phyloP scores from a whole-genome alignment of 2,888 invertebrate genomes.

The Drosophila affinis region DNA sequence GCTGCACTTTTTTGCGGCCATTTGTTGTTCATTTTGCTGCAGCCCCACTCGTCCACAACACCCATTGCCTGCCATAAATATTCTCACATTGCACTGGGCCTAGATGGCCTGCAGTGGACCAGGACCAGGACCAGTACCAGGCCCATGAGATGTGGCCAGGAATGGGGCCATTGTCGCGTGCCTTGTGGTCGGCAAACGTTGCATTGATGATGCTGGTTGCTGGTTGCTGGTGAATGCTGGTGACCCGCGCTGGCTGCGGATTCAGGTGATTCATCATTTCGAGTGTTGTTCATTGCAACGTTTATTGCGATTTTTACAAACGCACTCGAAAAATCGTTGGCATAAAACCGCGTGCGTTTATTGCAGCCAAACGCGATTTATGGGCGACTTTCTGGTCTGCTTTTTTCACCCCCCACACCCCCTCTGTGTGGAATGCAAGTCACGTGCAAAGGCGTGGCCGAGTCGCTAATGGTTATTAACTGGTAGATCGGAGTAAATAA shows the following conservation, averaged over 20 bases:
- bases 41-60: conserved; percentile 4
- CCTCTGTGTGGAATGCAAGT: conserved; percentile 3
- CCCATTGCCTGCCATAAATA: conserved; percentile 53
- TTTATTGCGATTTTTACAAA: conserved; percentile 83
- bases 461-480: neutral
- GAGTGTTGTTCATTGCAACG: conserved; percentile 82
- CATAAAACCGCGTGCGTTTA: conserved; percentile 30
- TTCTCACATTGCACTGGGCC: conserved; percentile 41
- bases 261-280: conserved; percentile 82
- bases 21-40: conserved; percentile 55
- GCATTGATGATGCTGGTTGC: conserved; percentile 61
- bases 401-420: neutral
- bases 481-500: neutral
- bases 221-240: conserved; percentile 12
- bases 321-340: conserved; percentile 68
- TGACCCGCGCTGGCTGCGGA: neutral
- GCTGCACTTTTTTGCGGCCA: conserved; percentile 68
- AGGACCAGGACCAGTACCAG: conserved; percentile 8
- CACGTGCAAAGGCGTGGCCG: conserved; percentile 13
- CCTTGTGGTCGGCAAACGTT: conserved; percentile 72
- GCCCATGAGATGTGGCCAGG: neutral
- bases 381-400: conserved; percentile 18
- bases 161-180: conserved; percentile 52
- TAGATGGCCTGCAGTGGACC: conserved; percentile 36
- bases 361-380: conserved; percentile 38